Conservation (phyloP, 2,888 invertebrate species). For the Noctua fimbriata region DNA sequence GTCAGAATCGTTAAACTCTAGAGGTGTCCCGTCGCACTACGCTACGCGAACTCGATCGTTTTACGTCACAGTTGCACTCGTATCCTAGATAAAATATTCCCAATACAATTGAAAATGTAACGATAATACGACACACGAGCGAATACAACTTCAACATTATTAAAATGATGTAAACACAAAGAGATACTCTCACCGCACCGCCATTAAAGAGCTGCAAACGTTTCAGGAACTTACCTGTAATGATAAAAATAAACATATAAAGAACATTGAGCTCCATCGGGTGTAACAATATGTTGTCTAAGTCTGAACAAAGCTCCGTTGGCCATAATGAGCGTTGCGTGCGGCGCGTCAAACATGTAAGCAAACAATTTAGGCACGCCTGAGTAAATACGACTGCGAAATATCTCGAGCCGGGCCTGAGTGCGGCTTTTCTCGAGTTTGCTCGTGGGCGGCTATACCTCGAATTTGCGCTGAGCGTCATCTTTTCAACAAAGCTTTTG, state of each 20-base stretch:
- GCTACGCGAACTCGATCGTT: constrained; percentile 30
- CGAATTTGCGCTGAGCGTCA: constrained; percentile 86
- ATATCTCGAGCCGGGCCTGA: constrained; percentile 86
- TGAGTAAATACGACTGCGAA: constrained; percentile 89
- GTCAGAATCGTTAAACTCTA: constrained; percentile 69
- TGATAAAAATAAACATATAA: constrained; percentile 88
- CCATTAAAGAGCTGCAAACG: constrained; percentile 80
- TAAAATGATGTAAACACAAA: constrained; percentile 73
- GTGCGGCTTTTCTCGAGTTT: constrained; percentile 83
- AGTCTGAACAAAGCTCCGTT: constrained; percentile 88
- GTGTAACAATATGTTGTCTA: constrained; percentile 88
- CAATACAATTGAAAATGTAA: constrained; percentile 52
- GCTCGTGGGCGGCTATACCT: constrained; percentile 83
- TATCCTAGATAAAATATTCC: constrained; percentile 62
- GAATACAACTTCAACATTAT: constrained; percentile 56
- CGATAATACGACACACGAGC: constrained; percentile 36
- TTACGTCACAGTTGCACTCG: constrained; percentile 44
- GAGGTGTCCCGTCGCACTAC: constrained; percentile 44
- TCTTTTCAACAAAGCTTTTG: constrained; percentile 88
- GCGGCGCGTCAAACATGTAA: constrained; percentile 90
- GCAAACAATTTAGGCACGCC: constrained; percentile 90
- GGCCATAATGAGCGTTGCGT: constrained; percentile 89
- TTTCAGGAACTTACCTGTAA: constrained; percentile 86
- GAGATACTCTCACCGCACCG: constrained; percentile 82
- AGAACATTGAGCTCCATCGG: constrained; percentile 85